Conservation (phyloP, 2,888 invertebrate genomes). For the Heterodera filipjevi region DNA sequence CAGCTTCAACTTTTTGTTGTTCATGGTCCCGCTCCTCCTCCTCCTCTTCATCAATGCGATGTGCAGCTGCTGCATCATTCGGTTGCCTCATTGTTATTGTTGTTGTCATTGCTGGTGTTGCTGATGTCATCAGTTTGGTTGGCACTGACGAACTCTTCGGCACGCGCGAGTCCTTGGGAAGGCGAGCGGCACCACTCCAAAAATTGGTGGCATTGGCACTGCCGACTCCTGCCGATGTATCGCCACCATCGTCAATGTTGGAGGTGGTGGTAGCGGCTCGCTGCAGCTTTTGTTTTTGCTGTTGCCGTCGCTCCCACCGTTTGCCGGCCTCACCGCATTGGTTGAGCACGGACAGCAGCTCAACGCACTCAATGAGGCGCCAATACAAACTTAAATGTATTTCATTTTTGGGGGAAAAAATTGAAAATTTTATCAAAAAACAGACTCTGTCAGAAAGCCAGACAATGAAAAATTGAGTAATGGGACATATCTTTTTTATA, state of each 20-base stretch:
- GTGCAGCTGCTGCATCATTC: too few species aligned
- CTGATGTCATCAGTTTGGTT: slow-evolving; percentile 46
- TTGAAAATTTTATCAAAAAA: too few species aligned
- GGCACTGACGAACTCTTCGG: slow-evolving; percentile 64
- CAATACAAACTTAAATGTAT: slow-evolving; percentile 10
- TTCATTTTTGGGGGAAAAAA: too few species aligned
- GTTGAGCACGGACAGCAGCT: slow-evolving; percentile 77
- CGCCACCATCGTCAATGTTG: slow-evolving; percentile 47
- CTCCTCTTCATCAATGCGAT: neutral
- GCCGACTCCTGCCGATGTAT: slow-evolving; percentile 43
- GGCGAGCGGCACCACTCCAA: slow-evolving; percentile 22
- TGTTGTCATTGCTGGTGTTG: neutral
- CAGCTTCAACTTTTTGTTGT: slow-evolving; percentile 25
- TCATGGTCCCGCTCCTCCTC: slow-evolving; percentile 13
- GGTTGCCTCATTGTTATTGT: too few species aligned
- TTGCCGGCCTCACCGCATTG: slow-evolving; percentile 31
- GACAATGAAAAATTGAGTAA: too few species aligned
- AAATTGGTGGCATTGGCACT: slow-evolving; percentile 36
- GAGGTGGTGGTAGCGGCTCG: neutral
- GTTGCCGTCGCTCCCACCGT: slow-evolving; percentile 32
- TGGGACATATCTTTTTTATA: too few species aligned
- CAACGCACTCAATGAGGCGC: slow-evolving; percentile 70
- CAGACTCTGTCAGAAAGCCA: too few species aligned
- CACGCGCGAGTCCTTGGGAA: slow-evolving; percentile 58
- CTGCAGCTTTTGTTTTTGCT: too few species aligned